Evolutionary conservation across 2,113 vertebrate species (phyloP).

Genomic region (Labeo catla): DNA sequence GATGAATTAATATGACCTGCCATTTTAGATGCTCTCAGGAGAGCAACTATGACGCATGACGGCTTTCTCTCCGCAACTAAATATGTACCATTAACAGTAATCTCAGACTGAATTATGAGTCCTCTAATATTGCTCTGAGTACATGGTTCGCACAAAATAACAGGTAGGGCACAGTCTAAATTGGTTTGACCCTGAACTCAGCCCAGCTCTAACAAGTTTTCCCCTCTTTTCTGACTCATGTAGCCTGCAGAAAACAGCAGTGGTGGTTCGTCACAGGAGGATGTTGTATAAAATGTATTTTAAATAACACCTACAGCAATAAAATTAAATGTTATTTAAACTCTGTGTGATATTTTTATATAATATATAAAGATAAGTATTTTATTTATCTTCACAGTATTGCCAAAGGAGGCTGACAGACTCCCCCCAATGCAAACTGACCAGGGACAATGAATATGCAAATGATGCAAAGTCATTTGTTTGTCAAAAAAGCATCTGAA

Average conservation of each 20-base stretch:
- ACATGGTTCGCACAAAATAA: conserved; percentile 3
- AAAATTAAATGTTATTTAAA: not conserved
- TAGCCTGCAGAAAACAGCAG: not conserved
- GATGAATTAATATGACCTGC: not conserved
- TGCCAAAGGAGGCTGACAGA: not conserved
- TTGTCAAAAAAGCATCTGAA: not conserved
- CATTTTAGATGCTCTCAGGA: conserved; percentile 17
- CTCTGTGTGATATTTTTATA: not conserved
- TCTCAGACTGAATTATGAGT: not conserved
- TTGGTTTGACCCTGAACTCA: not conserved
- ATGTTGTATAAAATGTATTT: no score
- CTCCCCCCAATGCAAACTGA: not conserved
- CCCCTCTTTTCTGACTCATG: not conserved
- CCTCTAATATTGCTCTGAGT: not conserved
- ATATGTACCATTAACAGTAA: conserved; percentile 7
- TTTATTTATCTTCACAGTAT: not conserved
- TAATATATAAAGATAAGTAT: not conserved
- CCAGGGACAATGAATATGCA: not conserved
- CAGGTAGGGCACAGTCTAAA: not conserved
- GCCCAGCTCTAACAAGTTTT: not conserved
- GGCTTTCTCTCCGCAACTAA: conserved; percentile 6
- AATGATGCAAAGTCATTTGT: not conserved
- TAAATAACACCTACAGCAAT: not conserved
- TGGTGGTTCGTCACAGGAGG: not conserved
- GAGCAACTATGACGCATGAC: not conserved